Conservation (phyloP, 1,140 invertebrate genomes). For the Hylyphantes graminicola region DNA sequence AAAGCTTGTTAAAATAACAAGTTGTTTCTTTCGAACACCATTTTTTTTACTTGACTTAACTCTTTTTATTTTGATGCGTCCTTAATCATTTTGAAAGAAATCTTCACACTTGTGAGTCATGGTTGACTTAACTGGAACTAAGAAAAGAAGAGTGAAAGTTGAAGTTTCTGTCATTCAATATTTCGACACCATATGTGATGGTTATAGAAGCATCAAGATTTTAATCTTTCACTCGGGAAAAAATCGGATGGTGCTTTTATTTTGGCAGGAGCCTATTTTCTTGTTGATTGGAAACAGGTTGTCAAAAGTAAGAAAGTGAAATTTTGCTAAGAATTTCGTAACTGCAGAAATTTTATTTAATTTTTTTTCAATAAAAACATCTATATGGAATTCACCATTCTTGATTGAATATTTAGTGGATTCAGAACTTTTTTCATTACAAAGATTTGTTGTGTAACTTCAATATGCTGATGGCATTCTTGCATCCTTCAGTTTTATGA, state of each 20-base stretch:
- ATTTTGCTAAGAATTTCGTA: not conserved
- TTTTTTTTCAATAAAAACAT: no score
- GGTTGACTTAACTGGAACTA: conserved; percentile 17
- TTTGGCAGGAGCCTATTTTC: conserved; percentile 7
- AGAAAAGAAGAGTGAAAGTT: not conserved
- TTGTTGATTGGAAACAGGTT: conserved; percentile 27
- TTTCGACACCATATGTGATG: conserved; percentile 47
- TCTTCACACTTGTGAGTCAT: not conserved
- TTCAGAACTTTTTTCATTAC: no score
- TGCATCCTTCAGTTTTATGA: no score
- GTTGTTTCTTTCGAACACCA: no score
- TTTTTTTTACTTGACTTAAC: no score
- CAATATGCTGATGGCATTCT: no score
- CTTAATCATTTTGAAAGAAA: not conserved
- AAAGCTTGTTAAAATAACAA: no score
- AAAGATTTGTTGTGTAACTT: no score
- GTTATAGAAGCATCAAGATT: conserved; percentile 25
- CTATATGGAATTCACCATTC: no score
- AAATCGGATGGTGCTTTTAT: not conserved
- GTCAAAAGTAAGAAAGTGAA: conserved; percentile 10
- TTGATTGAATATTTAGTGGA: no score
- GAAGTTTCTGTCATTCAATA: conserved; percentile 33
- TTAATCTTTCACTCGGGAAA: conserved; percentile 6
- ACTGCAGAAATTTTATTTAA: no score
- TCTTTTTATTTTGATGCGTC: no score